Evolutionary conservation across 2,888 invertebrate genomes (phyloP).

Genomic region (Anthophora plumipes): DNA sequence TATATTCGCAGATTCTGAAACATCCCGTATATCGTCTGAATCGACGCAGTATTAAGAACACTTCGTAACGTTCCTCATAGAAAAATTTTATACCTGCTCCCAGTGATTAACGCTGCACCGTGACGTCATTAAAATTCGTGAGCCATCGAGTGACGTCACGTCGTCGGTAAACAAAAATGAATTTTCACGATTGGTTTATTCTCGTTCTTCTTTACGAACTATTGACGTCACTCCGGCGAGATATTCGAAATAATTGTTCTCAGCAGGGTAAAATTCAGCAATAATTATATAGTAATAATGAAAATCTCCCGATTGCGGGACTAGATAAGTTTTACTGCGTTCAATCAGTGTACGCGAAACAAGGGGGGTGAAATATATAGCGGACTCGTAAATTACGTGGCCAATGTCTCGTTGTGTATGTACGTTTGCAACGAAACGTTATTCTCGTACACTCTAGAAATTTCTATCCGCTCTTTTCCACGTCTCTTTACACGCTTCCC

Average conservation of each 20-base stretch:
- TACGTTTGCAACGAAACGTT: background rate
- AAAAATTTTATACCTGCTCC: background rate
- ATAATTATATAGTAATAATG: background rate
- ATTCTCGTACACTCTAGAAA: background rate
- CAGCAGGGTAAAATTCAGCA: background rate
- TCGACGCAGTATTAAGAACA: background rate
- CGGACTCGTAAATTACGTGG: background rate
- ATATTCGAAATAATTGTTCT: conserved; percentile 6
- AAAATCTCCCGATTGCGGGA: conserved; percentile 5
- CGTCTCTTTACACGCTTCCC: background rate
- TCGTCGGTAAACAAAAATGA: background rate
- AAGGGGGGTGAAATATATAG: too few species aligned
- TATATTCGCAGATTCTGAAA: too few species aligned
- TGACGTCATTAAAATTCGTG: conserved; percentile 50
- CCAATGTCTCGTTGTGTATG: conserved; percentile 7
- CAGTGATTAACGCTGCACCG: background rate
- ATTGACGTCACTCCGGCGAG: conserved; percentile 20
- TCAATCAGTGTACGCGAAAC: background rate
- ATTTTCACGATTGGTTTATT: background rate
- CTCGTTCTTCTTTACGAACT: background rate
- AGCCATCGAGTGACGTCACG: conserved; percentile 25
- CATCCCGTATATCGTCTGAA: background rate
- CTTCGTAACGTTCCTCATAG: background rate
- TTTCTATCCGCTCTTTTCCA: background rate
- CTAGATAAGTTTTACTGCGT: background rate